A percentile compares a stretch with the other conserved stretches of the same genome.
These are phyloP conservation scores for Meles meles DNA, from an alignment of 2,113 vertebrate species.

Conservation along the genomic window DNA sequence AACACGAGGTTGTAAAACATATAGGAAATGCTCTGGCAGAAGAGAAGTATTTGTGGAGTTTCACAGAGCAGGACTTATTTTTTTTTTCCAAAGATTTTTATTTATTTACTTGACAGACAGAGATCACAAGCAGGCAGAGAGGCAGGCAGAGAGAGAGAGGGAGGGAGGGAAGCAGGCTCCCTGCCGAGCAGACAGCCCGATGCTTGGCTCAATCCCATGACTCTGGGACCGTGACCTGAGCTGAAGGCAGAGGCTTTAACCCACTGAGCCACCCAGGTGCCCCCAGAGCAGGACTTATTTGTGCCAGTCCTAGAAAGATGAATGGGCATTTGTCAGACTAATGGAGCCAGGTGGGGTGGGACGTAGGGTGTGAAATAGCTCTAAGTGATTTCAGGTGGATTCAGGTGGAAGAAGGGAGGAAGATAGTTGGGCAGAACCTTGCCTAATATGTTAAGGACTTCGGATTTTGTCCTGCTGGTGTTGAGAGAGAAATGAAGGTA, in stretches of 20 bases:
- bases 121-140: no score
- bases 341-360: neutral
- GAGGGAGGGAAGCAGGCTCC: no score
- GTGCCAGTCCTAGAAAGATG: neutral
- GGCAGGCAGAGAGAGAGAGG: no score
- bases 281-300: neutral
- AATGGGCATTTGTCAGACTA: neutral
- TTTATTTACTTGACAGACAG: no score
- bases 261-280: no score
- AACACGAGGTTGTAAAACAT: neutral
- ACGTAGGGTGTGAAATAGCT: fast-evolving
- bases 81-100: no score
- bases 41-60: no score
- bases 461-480: neutral
- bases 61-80: neutral
- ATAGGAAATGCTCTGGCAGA: neutral
- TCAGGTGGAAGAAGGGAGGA: neutral
- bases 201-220: no score
- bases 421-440: neutral
- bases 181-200: no score
- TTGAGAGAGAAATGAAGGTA: neutral
- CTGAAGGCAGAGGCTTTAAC: no score
- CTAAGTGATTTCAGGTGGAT: neutral
- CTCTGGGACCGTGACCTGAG: no score
- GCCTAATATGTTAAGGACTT: neutral